Evolutionary conservation across 2,797 vertebrate species (phyloP).

Genomic region (Epinephelus malabaricus): DNA sequence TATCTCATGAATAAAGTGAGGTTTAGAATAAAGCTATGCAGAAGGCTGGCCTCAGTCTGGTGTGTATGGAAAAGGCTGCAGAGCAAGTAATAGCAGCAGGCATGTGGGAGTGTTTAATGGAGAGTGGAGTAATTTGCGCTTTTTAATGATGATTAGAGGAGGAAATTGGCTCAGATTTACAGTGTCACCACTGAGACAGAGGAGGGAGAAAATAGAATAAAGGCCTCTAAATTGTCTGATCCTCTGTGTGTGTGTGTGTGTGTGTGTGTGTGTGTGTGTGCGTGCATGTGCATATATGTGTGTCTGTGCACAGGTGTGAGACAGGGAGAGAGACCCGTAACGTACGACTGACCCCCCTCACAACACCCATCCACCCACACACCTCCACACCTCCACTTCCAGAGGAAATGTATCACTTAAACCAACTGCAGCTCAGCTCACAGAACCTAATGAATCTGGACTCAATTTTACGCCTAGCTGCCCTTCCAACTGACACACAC

Average conservation of each 20-base stretch:
- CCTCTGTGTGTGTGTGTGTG: constrained; percentile 70
- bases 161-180: constrained; percentile 99
- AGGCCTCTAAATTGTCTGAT: constrained; percentile 91
- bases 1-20: constrained; percentile 48
- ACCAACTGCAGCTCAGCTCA: constrained; percentile 93
- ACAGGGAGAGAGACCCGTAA: constrained; percentile 68
- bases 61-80: constrained; percentile 54
- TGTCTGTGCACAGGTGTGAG: constrained; percentile 64
- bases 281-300: constrained; percentile 5
- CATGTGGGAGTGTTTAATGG: constrained; percentile 90
- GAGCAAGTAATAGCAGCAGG: constrained; percentile 74
- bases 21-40: constrained; percentile 35
- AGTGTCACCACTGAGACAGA: constrained; percentile 88
- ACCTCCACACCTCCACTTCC: constrained; percentile 94
- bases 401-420: constrained; percentile 99
- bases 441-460: constrained; percentile 97
- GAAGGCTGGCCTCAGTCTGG: constrained; percentile 40
- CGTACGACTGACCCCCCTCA: constrained; percentile 58
- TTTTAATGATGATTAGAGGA: constrained; percentile 98
- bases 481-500: constrained; percentile 86
- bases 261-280: constrained; percentile 24
- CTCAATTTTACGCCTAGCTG: constrained; percentile 98
- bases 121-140: constrained; percentile 91
- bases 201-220: constrained; percentile 87
- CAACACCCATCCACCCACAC: constrained; percentile 68